Base-by-base conservation (phyloP, 1,140 invertebrate genomes). In the Cecropterus lyciades region DNA sequence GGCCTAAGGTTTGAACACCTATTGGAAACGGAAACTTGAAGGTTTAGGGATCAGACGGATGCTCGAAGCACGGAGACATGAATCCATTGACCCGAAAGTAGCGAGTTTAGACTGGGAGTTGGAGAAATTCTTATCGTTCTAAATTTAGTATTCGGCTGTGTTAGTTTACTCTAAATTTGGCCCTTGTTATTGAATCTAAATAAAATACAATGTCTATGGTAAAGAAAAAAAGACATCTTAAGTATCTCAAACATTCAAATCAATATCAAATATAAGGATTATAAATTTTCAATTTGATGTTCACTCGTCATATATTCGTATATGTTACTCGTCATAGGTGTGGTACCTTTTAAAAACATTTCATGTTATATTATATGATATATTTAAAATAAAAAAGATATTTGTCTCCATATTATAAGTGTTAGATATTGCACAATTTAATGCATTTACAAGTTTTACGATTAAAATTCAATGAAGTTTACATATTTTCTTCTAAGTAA, bases 1-100 rank as follows among this genome's bases (percentile, higher is more conserved):
- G 84, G 93, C 93, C 69, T 94, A 93, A 88, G 66, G 68, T 68
- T 16, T 62, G 40, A 60, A 60, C 40, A 20, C 57, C 57, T 60
- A 20, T 30, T 60, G 45, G 15, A 49, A 42, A 6, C 6, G 27
- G 49, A 60, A 37, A 37, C 16, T 24, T 20, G 10, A 17, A 48
- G 45, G 27, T 27, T 33, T 20, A 20, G 6, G 10, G 14, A 33
- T 60, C 57, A 14, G 11, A 27, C 27, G 51, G 16, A 40, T 55
- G 10, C 51, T 55, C 33, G 11, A 40, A 20, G 30, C 5, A 9
- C 11, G 24, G 6, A 16, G 16, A 16, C 16, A 37, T n/a, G 33
- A 37, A 7, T 37, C 27, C 7, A n/a, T 11, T 7, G 30, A 40
- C 17, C 33, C 33, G 33, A 33, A 17, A 11, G 56, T 60, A 60